A percentile compares a stretch with the other conserved stretches of the same genome.
phyloP scores from a whole-genome alignment of 37 sponge, comb jelly and placozoan genomes.

The Haliclona indistincta region DNA sequence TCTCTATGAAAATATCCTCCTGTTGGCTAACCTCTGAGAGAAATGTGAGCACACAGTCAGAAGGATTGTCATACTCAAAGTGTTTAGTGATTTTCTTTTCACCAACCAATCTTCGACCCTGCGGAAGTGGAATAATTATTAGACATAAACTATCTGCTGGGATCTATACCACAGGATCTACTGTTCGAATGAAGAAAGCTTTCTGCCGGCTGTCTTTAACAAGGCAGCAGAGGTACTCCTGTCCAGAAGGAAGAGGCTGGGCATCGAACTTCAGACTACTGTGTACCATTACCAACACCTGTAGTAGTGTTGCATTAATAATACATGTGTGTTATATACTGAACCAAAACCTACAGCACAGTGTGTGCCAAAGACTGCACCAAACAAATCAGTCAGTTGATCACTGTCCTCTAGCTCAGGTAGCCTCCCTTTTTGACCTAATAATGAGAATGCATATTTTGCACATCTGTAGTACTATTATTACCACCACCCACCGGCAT shows the following conservation, averaged over 20 bases:
- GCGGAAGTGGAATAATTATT: background rate
- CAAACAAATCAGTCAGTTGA: constrained; percentile 51
- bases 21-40: constrained; percentile 47
- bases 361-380: constrained; percentile 51
- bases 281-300: constrained; percentile 54
- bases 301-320: background rate
- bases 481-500: background rate
- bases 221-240: constrained; percentile 20
- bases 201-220: constrained; percentile 48
- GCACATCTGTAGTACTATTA: too few species aligned
- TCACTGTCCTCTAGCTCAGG: constrained; percentile 47
- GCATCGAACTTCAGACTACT: constrained; percentile 44
- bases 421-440: background rate
- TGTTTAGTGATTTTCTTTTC: constrained; percentile 51
- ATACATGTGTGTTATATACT: too few species aligned
- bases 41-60: constrained; percentile 56
- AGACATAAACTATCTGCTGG: background rate
- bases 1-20: too few species aligned
- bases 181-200: constrained; percentile 41
- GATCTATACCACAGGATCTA: constrained; percentile 40
- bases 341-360: constrained; percentile 38
- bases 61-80: constrained; percentile 58
- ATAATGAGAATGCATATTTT: background rate
- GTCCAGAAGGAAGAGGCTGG: constrained; percentile 1
- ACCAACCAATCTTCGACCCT: constrained; percentile 32